Base-by-base conservation (phyloP, 2,888 invertebrate species). In the Catocala fraxini region DNA sequence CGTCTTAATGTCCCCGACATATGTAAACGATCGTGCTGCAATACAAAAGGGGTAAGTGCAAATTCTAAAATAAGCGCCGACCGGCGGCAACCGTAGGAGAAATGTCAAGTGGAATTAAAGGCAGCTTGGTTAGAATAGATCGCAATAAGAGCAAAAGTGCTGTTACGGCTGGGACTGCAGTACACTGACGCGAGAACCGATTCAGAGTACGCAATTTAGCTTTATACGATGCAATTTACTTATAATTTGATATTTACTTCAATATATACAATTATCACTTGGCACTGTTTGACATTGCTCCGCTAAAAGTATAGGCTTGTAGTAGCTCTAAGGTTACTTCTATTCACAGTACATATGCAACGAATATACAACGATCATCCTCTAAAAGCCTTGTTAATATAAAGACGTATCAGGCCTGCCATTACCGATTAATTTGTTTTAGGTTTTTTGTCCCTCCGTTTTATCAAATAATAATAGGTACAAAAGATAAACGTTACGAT, bases 91-190 rank as follows among this genome's bases (percentile, higher is more conserved):
- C 63, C 53, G 52, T 55, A 43, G 61, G 59, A 66, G 72, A 68
- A 68, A 78, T 78, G 79, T 78, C 75, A 78, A 71, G 65, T 68
- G 67, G 67, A 64, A 77, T 74, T 67, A 67, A 69, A 59, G n/a
- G 35, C 59, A 59, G 55, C 48, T 52, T 12, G 25, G 45, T 58
- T 51, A 55, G 63, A 70, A 77, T 76, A 85, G 82, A 77, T 65
- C 69, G 77, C 70, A 81, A 80, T 74, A 81, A 82, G 77, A 83
- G 69, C 71, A 80, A 77, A 68, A 64, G 71, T 72, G 70, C 66
- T 34, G 42, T 6, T 33, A 7, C 42, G 7, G 11, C 13, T 34
- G 43, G 15, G 5, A 5, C 10, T 34, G 43, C 13, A 7, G 7
- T 12, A 53, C 25, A 43, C 46, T 46, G 46, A 46, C 13, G 15